phyloP scores from a whole-genome alignment of 2,888 invertebrate genomes.

The Andricus quercusramuli region DNA sequence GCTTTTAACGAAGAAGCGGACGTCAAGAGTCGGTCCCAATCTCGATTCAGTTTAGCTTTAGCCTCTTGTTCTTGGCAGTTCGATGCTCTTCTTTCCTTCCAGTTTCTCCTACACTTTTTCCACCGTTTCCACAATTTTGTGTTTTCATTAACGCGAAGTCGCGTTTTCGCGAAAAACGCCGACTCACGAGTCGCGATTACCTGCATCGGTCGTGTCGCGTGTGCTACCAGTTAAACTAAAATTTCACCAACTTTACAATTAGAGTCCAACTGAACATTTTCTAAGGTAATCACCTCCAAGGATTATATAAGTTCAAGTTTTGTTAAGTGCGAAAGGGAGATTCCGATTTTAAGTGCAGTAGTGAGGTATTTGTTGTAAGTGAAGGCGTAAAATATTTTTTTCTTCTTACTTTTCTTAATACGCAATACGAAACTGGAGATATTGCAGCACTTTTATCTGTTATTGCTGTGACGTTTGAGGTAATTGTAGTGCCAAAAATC shows the following conservation, averaged over 20 bases:
- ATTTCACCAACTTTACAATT: background rate
- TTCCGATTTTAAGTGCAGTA: background rate
- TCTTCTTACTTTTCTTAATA: too few relatives aligned
- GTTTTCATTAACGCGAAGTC: background rate
- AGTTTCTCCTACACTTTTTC: background rate
- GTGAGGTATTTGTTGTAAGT: background rate
- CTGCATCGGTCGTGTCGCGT: background rate
- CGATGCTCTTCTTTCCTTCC: background rate
- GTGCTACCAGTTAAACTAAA: background rate
- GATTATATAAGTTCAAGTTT: background rate
- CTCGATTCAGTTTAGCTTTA: constrained; percentile 55
- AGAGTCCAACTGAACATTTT: background rate
- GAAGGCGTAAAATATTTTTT: too few relatives aligned
- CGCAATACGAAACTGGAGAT: too few relatives aligned
- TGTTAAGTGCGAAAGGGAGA: background rate
- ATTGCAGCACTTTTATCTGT: too few relatives aligned
- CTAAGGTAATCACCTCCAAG: background rate
- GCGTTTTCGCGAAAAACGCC: background rate
- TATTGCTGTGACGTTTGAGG: too few relatives aligned
- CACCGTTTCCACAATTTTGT: background rate
- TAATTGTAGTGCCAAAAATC: too few relatives aligned
- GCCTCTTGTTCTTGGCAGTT: constrained; percentile 14
- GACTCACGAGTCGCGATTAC: background rate
- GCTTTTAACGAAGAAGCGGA: constrained; percentile 15
- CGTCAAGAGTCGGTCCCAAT: constrained; percentile 60